Base-by-base conservation (phyloP, 2,888 invertebrate genomes). In the Adela reaumurella region DNA sequence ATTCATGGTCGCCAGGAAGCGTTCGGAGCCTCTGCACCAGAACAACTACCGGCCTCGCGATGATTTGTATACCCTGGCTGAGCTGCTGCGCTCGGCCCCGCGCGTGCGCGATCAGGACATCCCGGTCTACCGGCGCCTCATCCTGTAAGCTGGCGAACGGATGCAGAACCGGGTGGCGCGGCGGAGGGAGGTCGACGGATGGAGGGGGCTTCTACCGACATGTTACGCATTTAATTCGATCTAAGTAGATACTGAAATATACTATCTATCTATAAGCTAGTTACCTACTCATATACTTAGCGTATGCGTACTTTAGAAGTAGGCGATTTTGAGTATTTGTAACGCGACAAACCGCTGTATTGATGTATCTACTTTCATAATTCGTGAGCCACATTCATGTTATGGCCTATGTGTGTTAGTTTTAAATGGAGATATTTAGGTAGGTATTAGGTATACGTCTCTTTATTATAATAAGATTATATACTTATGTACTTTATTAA, bases 1-100 rank as follows among this genome's bases (percentile, higher is more conserved):
- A 41, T 85, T 84, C 60, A 84, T 84, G 84, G 83, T 85, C 1
- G 79, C 84, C 18, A 76, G 81, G 58, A 84, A 83, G 62, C 74
- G 76, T 5, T 72, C 79, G 0, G 77, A 76, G 48, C 60, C 70
- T 64, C 61, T 68, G 59, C 74, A 68, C 55, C 76, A 76, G 58
- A 74, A 73, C 52, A 68, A 62, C 58, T 77, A 76, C 58, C 60
- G 77, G 51, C 74, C 81, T 53, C 76, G 81, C 43, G 83, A 83
- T 53, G 83, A 84, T 57, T 74, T 83, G 45, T 83, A 84, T 63
- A 83, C 83, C 1, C 67, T 85, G 46, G 81, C 83, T 6, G 83
- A 84, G 58, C 67, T 85, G 45, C 67, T 85, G 49, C 74, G 77
- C 54, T 74, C 80, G 5, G 69, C 77, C n/a, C 79, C 78, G 1